Percentiles rank a stretch among this genome's conserved stretches.
These are phyloP conservation scores for Lasioglossum calceatum DNA, from an alignment of 2,888 invertebrate species.

Conservation along the genomic window DNA sequence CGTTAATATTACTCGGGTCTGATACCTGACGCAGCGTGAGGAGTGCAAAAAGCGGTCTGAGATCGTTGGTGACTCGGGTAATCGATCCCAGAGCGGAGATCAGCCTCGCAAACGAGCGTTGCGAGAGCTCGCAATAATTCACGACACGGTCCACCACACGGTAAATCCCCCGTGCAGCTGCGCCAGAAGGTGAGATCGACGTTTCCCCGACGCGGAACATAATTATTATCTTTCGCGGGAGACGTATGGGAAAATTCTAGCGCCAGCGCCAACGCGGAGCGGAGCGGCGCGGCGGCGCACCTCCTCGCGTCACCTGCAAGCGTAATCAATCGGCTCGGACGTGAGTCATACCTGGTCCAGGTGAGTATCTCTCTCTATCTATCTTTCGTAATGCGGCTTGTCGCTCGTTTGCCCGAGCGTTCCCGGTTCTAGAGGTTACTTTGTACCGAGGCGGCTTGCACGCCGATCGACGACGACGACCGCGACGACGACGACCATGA, in stretches of 20 bases:
- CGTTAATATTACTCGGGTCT: background rate
- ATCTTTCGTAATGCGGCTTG: slow-evolving; percentile 8
- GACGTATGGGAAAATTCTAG: slow-evolving; percentile 52
- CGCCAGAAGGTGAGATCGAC: slow-evolving; percentile 44
- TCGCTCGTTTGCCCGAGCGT: slow-evolving; percentile 9
- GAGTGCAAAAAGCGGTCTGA: background rate
- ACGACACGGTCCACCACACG: slow-evolving; percentile 10
- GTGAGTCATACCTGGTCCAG: slow-evolving; percentile 30
- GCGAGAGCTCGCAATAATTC: slow-evolving; percentile 37
- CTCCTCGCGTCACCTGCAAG: slow-evolving; percentile 51
- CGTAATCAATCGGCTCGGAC: slow-evolving; percentile 49
- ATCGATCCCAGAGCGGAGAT: slow-evolving; percentile 5
- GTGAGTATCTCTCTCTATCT: slow-evolving; percentile 8
- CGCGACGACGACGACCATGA: background rate
- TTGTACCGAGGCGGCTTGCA: slow-evolving; percentile 5
- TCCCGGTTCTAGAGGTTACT: slow-evolving; percentile 21
- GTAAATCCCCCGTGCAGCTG: slow-evolving; percentile 25
- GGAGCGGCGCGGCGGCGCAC: slow-evolving; percentile 7
- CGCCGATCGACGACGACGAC: background rate
- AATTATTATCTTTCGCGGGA: slow-evolving; percentile 46
- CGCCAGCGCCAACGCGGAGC: slow-evolving; percentile 42
- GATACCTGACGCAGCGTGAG: background rate
- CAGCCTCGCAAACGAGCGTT: background rate
- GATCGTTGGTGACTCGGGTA: background rate
- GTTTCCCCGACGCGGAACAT: slow-evolving; percentile 46